Base-by-base conservation (phyloP, 2,113 vertebrate genomes). In the Oceanodroma tethys region DNA sequence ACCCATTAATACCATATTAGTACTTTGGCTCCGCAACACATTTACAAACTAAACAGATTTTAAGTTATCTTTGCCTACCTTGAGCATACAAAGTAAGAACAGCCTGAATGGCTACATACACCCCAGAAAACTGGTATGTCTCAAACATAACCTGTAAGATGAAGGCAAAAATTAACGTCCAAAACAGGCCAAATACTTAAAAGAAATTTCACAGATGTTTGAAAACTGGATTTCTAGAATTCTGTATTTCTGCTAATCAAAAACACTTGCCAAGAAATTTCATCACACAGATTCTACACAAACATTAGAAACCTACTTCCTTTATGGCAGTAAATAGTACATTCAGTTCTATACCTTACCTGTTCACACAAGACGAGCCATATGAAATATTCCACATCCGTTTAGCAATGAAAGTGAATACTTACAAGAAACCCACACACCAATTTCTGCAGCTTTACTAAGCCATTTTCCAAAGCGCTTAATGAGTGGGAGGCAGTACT, bases 61-160 rank as follows among this genome's bases (percentile, higher is more conserved):
- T 29, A 65, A 36, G 34, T 91, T 65, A 40, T 50, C 42, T 90
- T 96, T 76, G 97, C 98, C 85, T 98, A 99, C 99, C 99, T 99
- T 99, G 99, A 92, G 99, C 99, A 94, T 99, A 99, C 47, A 99
- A 98, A 74, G 99, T 99, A 94, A 99, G 98, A 95, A 99, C 99
- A 88, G 99, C 99, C 97, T 99, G 99, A 97, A 99, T 99, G 80
- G 99, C 99, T 94, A 99, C 99, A 95, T 99, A 99, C 55, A 99
- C 99, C 38, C 99, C 99, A 95, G 98, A 98, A 98, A 99, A 99
- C 97, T 99, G 99, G 97, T 99, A 99, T 2, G 99, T 99, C 98
- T 99, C 99, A 98, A 99, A 99, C 99, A 99, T 99, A 81, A 99
- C 99, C 99, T 99, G 97, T 19, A 98, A 96, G 60, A 93, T 9